Evolutionary conservation across 2,797 vertebrate species (phyloP).

Genomic region (Sphaeramia orbicularis): DNA sequence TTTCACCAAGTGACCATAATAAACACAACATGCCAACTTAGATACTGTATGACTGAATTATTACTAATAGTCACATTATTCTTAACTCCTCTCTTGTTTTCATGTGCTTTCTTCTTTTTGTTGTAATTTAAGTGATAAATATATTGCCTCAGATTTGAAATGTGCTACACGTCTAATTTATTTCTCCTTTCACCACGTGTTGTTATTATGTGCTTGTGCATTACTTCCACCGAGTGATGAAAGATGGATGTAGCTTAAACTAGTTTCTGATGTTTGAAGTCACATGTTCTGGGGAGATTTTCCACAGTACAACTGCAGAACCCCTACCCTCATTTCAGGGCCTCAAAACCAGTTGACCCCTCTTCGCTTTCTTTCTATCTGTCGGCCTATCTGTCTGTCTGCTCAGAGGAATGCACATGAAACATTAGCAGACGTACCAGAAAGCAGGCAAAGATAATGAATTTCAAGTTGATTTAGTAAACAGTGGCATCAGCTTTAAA

Average conservation of each 20-base stretch:
- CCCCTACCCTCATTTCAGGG: slow-evolving; percentile 21
- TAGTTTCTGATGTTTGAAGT: slow-evolving; percentile 30
- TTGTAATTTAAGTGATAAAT: neutral
- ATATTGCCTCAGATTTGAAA: slow-evolving; percentile 1
- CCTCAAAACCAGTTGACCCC: slow-evolving; percentile 45
- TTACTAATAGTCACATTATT: neutral
- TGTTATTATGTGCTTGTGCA: slow-evolving; percentile 2
- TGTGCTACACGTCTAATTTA: neutral
- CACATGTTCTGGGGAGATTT: slow-evolving; percentile 29
- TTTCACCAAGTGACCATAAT: slow-evolving; percentile 24
- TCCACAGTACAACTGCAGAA: slow-evolving; percentile 15
- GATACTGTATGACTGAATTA: neutral
- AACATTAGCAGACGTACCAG: slow-evolving; percentile 17
- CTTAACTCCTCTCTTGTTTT: neutral
- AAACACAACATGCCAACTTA: slow-evolving; percentile 24
- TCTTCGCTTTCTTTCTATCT: slow-evolving; percentile 11
- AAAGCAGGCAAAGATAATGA: slow-evolving; percentile 48
- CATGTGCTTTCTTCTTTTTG: neutral
- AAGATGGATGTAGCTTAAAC: slow-evolving; percentile 17
- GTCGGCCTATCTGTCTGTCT: slow-evolving; percentile 11
- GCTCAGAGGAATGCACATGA: slow-evolving; percentile 52
- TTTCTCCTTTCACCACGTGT: neutral
- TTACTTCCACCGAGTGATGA: slow-evolving; percentile 6
- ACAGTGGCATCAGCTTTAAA: slow-evolving; percentile 63
- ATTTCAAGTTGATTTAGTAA: slow-evolving; percentile 60